Evolutionary conservation across 92 coral and sea anemone genomes (phyloP), one percentile per base, ranked within the genome.

Genomic region (Muricea muricata): DNA sequence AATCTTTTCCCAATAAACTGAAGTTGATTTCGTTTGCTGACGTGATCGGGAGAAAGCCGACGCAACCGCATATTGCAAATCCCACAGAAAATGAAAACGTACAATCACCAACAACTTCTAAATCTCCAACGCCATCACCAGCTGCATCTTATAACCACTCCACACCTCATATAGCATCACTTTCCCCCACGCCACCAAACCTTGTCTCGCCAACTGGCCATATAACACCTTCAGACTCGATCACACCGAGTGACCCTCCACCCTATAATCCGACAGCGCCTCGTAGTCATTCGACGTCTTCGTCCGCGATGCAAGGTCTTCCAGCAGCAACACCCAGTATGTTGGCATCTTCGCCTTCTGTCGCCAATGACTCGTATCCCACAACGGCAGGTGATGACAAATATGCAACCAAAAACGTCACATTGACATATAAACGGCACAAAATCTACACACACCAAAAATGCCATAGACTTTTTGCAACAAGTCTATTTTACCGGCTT

Each of bases 21-120:
- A 74, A 74, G 61, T 47, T 74, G 80, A 74, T 74, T 74, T 74
- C 80, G 0, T 74, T 74, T 48, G 25, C 32, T 6, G 80, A 74
- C 20, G 80, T 74, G 7, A 74, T 74, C 37, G 57, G 63, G 11
- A 13, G 80, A 39, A 74, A 74, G 34, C 55, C 18, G 1, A 12
- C 18, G 0, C 4, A 61, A 24, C 0, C 63, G 3, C 11, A 20
- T 23, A 14, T 60, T 60, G 15, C 32, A 23, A 60, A 24, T 6
- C 68, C 1, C 10, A 14, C 56, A 2, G 20, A 48, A 17, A 8
- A 11, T 48, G 56, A 48, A 48, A 48, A n/a, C n/a, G n/a, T n/a
- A n/a, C n/a, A n/a, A n/a, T n/a, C n/a, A n/a, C n/a, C n/a, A n/a
- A n/a, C n/a, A n/a, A n/a, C n/a, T n/a, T n/a, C n/a, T n/a, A n/a